Evolutionary conservation across 1,140 invertebrate genomes (phyloP).

Genomic region (Drosophila littoralis): DNA sequence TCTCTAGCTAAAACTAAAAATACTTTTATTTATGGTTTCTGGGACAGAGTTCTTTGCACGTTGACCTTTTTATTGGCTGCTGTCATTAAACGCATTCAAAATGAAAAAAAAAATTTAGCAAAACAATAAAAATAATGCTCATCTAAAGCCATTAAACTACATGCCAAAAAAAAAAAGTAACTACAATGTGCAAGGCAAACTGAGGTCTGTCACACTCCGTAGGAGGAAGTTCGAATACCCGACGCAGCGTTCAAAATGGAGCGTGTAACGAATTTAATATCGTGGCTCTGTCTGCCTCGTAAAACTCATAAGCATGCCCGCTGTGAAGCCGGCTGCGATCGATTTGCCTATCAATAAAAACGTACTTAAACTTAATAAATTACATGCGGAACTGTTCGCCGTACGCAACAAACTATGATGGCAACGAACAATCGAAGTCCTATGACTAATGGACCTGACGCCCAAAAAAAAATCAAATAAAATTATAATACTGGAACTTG

Average conservation of each 20-base stretch:
- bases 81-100: slow-evolving; percentile 24
- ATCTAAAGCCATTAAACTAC: slow-evolving; percentile 46
- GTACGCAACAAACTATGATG: slow-evolving; percentile 8
- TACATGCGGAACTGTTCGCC: slow-evolving; percentile 33
- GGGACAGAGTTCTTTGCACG: slow-evolving; percentile 53
- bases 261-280: slow-evolving; percentile 73
- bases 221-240: slow-evolving; percentile 71
- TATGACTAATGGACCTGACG: slow-evolving; percentile 3
- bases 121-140: slow-evolving; percentile 36
- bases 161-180: slow-evolving; percentile 38
- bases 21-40: slow-evolving; percentile 10
- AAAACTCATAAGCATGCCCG: slow-evolving; percentile 35
- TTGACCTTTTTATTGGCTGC: slow-evolving; percentile 57
- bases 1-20: background rate
- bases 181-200: slow-evolving; percentile 54
- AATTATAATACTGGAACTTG: background rate
- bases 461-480: background rate
- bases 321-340: slow-evolving; percentile 16
- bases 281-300: slow-evolving; percentile 26
- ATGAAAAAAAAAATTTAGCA: slow-evolving; percentile 40
- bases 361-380: slow-evolving; percentile 35
- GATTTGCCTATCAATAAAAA: slow-evolving; percentile 46
- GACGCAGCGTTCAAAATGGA: slow-evolving; percentile 57
- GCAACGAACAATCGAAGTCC: slow-evolving; percentile 6
- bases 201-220: slow-evolving; percentile 38